Base-by-base conservation (phyloP, 2,113 vertebrate species). In the Nipponia nippon region DNA sequence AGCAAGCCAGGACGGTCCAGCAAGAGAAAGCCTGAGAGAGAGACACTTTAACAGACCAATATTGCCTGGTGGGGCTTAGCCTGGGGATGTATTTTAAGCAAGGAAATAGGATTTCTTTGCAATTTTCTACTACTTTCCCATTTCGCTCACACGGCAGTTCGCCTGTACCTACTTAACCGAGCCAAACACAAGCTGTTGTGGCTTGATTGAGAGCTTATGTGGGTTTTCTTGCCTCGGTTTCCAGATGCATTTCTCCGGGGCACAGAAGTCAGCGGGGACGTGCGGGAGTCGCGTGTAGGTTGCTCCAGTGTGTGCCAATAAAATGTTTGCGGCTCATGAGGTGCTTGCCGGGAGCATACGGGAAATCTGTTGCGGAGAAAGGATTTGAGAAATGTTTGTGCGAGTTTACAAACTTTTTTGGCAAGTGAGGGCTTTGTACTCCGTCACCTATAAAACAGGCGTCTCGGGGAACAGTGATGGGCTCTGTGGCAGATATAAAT, bases 321-420 rank as follows among this genome's bases (percentile, higher is more conserved):
- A 95, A 87, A 55, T 7, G 18, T 84, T 95, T 4, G 4, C 80
- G 42, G 91, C 75, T 77, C 70, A 79, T 13, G 83, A 76, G 71
- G 92, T 15, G 1, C 42, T 86, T 65, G 87, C 67, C 0, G 7
- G 67, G 75, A 87, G 70, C 71, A 65, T 10, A 27, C 0, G 29
- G 86, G 63, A 59, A 88, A 89, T 92, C 88, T 93, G 29, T 42
- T 29, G 80, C 0, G 0, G 72, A 78, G 55, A 94, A 92, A 70
- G 53, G 63, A 38, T 46, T 62, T 53, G 29, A 38, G 88, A 75
- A 63, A 16, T 9, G 42, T 13, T 92, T 75, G 78, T 73, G 92
- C 16, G 66, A 93, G 85, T 83, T 96, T 78, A 36, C 82, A 67
- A 92, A 89, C 59, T 92, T 93, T 73, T 55, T 67, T 88, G 83